Conservation (phyloP, 2,797 vertebrate species). For the Myotis myotis region DNA sequence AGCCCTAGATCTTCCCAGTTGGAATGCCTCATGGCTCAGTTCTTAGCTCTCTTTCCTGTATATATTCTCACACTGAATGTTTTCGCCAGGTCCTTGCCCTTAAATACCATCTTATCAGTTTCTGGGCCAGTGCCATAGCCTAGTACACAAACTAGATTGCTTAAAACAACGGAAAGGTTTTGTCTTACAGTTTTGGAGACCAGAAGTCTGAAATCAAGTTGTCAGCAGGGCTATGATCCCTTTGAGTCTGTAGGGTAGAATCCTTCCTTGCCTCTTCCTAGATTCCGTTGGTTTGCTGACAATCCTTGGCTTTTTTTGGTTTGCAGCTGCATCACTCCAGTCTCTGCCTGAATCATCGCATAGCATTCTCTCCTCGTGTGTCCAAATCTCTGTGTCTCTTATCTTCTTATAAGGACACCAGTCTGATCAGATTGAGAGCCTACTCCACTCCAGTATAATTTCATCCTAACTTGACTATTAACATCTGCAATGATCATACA, state of each 20-base stretch:
- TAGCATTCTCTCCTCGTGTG: not conserved
- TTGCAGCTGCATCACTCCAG: not conserved
- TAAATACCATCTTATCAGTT: not conserved
- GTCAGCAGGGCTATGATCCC: too few relatives aligned
- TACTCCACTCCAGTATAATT: not conserved
- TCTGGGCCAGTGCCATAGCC: not conserved
- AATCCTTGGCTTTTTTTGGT: not conserved
- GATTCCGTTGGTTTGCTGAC: not conserved
- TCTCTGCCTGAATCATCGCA: not conserved
- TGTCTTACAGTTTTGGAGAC: not conserved
- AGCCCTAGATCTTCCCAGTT: rapidly evolving
- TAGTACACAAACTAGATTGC: not conserved
- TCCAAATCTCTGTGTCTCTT: not conserved
- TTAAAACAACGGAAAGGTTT: not conserved
- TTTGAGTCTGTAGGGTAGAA: not conserved
- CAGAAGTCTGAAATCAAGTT: not conserved
- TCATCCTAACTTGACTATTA: not conserved
- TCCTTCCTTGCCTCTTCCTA: not conserved
- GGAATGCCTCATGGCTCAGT: not conserved
- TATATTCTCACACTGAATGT: not conserved
- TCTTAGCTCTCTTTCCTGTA: not conserved
- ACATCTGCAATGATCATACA: not conserved
- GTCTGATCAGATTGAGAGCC: not conserved
- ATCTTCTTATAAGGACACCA: not conserved
- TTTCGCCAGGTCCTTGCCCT: not conserved